Evolutionary conservation across 1,140 invertebrate species (phyloP), one percentile per base, ranked within the genome.

Genomic region (Philopotamus ludificatus): DNA sequence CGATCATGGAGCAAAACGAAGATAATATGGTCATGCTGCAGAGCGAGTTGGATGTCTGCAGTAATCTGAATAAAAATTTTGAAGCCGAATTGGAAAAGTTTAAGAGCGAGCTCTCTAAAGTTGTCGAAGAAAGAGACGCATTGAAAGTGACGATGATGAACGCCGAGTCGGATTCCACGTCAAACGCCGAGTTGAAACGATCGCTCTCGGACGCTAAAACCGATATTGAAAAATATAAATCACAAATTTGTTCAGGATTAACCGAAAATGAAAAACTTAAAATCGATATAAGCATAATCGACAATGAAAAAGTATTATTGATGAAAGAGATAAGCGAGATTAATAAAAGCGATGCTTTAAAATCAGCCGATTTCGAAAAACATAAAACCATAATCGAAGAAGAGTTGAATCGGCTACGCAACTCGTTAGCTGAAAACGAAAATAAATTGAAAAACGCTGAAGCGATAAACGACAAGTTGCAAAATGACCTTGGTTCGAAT

Each of bases 1-100:
- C 86, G 8, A 87, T 87, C 53, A 82, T 84, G 45, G 85, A 87
- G 75, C 81, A 84, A 1, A 85, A 86, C 71, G 86, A 87, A 77
- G 85, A 87, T 65, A 86, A 83, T 68, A 73, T 86, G 34, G 73
- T 81, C 0, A 79, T 83, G 65, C 72, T 87, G 68, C 85, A 87
- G 74, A 76, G 77, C 0, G 84, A 86, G 74, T 70, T 87, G 45
- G 85, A 85, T 34, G 82, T 84, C 67, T 79, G 74, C 34, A 81
- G 73, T 59, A 78, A 74, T 64, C 74, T 79, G 2, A 82, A 82
- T 68, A 78, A 79, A 70, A 77, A 72, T 12, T 77, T 83, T 70
- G 79, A 82, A 71, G 75, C 75, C 10, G 76, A 82, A 74, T 79
- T 81, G 34, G 72, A 76, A 60, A 76, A 73, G 49, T 74, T 79